Conservation (phyloP, 2,888 invertebrate genomes). For the Microctonus aethiopoides region DNA sequence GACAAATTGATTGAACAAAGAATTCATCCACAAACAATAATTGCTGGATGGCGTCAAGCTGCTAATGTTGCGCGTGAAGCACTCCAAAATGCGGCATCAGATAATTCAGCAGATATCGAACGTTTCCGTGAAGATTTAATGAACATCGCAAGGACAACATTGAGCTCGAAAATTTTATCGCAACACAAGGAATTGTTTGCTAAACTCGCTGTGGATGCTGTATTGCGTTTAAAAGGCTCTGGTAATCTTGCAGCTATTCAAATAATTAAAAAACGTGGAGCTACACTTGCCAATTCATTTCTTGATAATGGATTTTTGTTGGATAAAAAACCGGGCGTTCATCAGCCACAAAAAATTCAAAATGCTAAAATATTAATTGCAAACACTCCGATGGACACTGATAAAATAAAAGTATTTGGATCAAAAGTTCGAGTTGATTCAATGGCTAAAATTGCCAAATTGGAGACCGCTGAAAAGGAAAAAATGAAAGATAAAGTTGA, state of each 20-base stretch:
- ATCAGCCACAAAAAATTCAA: conserved; percentile 95
- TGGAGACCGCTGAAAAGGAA: conserved; percentile 97
- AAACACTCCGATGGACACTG: conserved; percentile 99
- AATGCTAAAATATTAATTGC: conserved; percentile 98
- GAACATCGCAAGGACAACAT: conserved; percentile 97
- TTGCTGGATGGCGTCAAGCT: conserved; percentile 94
- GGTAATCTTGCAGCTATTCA: conserved; percentile 96
- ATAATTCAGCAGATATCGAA: conserved; percentile 83
- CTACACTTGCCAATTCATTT: conserved; percentile 93
- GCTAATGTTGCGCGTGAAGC: conserved; percentile 86
- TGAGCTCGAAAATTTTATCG: conserved; percentile 97
- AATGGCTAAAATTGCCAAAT: conserved; percentile 94
- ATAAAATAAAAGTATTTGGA: conserved; percentile 98
- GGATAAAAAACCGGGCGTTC: conserved; percentile 97
- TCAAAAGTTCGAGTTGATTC: conserved; percentile 94
- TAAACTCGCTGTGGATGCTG: conserved; percentile 94
- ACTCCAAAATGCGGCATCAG: conserved; percentile 80
- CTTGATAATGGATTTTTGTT: conserved; percentile 94
- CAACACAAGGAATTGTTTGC: conserved; percentile 98
- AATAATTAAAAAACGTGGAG: conserved; percentile 97
- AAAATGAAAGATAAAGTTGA: conserved; percentile 99
- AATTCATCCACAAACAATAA: conserved; percentile 98
- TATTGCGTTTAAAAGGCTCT: conserved; percentile 93
- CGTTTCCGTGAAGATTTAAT: conserved; percentile 88
- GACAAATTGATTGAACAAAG: conserved; percentile 93